Conservation (phyloP, 2,113 vertebrate genomes). For the Scytalopus superciliaris region DNA sequence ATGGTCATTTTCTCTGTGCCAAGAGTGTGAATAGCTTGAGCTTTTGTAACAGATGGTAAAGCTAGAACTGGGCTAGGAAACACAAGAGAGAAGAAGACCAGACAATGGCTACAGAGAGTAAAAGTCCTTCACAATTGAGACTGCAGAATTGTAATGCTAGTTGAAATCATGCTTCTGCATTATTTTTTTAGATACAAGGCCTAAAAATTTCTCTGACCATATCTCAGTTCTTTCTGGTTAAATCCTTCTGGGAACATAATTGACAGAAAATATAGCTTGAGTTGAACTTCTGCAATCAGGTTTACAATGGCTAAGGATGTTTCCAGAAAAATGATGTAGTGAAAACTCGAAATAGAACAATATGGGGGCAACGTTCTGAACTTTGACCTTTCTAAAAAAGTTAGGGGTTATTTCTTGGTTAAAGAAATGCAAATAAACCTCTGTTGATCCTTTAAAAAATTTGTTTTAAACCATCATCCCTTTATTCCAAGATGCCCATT, state of each 20-base stretch:
- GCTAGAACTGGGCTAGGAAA: background rate
- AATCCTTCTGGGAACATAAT: background rate
- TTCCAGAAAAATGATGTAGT: background rate
- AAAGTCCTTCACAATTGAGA: background rate
- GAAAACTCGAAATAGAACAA: background rate
- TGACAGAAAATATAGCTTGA: background rate
- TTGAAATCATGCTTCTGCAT: background rate
- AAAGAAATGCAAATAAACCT: background rate
- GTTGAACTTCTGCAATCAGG: background rate
- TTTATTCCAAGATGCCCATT: background rate
- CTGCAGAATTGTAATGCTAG: background rate
- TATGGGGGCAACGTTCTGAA: background rate
- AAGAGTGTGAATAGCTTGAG: background rate
- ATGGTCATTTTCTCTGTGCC: background rate
- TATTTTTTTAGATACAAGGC: background rate
- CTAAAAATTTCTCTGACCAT: background rate
- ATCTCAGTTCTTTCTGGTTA: background rate
- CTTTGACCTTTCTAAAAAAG: background rate
- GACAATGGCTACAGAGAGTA: background rate
- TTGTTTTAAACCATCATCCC: background rate
- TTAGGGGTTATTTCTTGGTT: background rate
- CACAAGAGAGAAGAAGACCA: background rate
- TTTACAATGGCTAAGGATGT: background rate
- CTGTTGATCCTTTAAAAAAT: background rate
- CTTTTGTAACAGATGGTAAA: background rate